Evolutionary conservation across 2,797 vertebrate genomes (phyloP).

Genomic region (Sus cebifrons): DNA sequence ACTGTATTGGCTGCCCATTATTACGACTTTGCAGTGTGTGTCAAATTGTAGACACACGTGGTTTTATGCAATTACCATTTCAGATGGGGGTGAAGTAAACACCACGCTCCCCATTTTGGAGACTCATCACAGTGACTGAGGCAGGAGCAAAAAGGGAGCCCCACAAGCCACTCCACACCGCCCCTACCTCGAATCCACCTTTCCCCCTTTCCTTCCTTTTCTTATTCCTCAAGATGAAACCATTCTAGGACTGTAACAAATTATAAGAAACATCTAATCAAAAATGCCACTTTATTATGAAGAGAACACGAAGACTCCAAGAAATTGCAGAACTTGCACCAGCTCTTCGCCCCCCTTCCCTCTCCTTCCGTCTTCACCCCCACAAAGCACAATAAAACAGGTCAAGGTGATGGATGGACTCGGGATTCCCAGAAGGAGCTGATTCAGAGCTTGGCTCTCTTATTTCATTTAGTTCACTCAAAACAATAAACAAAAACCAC

Average conservation of each 20-base stretch:
- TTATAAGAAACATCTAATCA: background rate
- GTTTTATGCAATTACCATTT: conserved; percentile 36
- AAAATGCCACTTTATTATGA: conserved; percentile 32
- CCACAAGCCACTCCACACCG: background rate
- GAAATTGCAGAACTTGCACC: background rate
- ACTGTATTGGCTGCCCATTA: background rate
- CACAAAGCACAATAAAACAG: conserved; percentile 33
- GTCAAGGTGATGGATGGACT: background rate
- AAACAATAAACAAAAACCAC: conserved; percentile 64
- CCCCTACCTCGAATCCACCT: rapidly evolving
- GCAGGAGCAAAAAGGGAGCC: background rate
- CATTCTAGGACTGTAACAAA: background rate
- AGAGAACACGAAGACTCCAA: background rate
- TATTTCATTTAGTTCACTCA: conserved; percentile 65
- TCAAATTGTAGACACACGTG: background rate
- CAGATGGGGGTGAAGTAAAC: background rate
- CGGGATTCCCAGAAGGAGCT: background rate
- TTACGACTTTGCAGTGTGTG: conserved; percentile 16
- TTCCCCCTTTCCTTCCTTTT: background rate
- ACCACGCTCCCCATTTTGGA: background rate
- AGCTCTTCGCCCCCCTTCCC: background rate
- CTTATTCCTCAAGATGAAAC: background rate
- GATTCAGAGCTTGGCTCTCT: conserved; percentile 17
- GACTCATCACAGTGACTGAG: background rate
- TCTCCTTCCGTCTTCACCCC: background rate